These are phyloP conservation scores for Lethenteron camtschaticum DNA, from an alignment of 2,113 vertebrate species.

Conservation along the genomic window DNA sequence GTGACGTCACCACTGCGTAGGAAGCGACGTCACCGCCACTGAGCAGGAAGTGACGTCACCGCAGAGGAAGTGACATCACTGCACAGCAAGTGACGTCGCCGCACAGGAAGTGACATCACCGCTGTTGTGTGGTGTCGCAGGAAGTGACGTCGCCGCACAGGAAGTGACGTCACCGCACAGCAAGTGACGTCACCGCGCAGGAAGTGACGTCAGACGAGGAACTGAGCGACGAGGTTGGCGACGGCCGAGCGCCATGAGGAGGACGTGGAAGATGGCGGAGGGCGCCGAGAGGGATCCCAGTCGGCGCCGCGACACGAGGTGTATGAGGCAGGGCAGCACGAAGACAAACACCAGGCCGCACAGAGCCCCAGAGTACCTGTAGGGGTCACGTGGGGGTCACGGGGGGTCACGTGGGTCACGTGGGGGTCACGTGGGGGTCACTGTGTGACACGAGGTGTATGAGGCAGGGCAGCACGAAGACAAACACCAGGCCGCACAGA, in stretches of 20 bases:
- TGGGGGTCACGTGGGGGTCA: not conserved
- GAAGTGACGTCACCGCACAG: too few relatives aligned
- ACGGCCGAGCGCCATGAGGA: slow-evolving; percentile 56
- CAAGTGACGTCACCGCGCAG: too few relatives aligned
- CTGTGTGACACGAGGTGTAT: slow-evolving; percentile 45
- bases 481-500: slow-evolving; percentile 61
- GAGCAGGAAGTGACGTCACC: too few relatives aligned
- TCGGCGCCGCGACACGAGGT: slow-evolving; percentile 38
- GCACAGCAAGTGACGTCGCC: too few relatives aligned
- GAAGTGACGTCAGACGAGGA: slow-evolving; percentile 40
- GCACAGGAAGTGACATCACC: too few relatives aligned
- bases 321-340: slow-evolving; percentile 56
- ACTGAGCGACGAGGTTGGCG: slow-evolving; percentile 60
- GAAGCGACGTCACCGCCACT: too few relatives aligned
- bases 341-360: slow-evolving; percentile 81
- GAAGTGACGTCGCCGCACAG: too few relatives aligned
- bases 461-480: slow-evolving; percentile 66
- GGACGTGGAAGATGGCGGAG: slow-evolving; percentile 36
- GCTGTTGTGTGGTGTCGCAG: too few relatives aligned
- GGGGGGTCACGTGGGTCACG: too few relatives aligned
- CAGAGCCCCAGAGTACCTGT: slow-evolving; percentile 67
- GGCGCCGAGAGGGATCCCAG: slow-evolving; percentile 39
- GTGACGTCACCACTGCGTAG: too few relatives aligned
- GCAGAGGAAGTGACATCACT: too few relatives aligned
- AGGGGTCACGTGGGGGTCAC: too few relatives aligned